Percentiles rank a stretch among this genome's conserved stretches.
Evolutionary conservation across 2,113 vertebrate species (phyloP).

Genomic region (Phyllopteryx taeniolatus): DNA sequence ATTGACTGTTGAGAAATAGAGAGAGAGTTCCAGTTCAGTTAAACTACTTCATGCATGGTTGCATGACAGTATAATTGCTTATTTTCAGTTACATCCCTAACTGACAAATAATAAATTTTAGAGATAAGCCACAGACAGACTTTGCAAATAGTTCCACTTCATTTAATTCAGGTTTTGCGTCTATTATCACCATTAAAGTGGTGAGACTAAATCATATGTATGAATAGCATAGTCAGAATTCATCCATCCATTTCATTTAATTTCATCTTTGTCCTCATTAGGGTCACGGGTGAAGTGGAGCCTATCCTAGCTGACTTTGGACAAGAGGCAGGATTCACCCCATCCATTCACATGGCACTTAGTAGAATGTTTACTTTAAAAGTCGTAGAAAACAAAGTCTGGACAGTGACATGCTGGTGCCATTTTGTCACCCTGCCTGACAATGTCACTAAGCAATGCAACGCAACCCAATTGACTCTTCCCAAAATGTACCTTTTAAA

Average conservation of each 20-base stretch:
- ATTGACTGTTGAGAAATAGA: not conserved
- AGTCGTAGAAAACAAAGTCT: not conserved
- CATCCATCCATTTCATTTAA: not conserved
- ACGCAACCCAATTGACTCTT: too few relatives aligned
- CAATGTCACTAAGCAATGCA: too few relatives aligned
- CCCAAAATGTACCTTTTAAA: too few relatives aligned
- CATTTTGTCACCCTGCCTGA: too few relatives aligned
- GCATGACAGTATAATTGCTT: not conserved
- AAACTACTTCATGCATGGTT: not conserved
- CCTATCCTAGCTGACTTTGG: too few relatives aligned
- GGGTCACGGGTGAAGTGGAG: not conserved
- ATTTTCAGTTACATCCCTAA: not conserved
- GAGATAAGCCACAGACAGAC: not conserved
- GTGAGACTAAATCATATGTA: not conserved
- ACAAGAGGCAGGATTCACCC: not conserved
- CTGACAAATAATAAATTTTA: not conserved
- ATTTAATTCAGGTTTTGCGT: not conserved
- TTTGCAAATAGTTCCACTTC: not conserved
- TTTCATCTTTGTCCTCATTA: slow-evolving; percentile 2
- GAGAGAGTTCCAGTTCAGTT: not conserved
- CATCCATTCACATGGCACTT: not conserved
- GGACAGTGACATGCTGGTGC: too few relatives aligned
- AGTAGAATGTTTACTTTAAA: not conserved
- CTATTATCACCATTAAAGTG: not conserved
- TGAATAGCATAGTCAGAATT: not conserved